Base-by-base conservation (phyloP, 2,888 invertebrate species). In the Pheosia tremula region DNA sequence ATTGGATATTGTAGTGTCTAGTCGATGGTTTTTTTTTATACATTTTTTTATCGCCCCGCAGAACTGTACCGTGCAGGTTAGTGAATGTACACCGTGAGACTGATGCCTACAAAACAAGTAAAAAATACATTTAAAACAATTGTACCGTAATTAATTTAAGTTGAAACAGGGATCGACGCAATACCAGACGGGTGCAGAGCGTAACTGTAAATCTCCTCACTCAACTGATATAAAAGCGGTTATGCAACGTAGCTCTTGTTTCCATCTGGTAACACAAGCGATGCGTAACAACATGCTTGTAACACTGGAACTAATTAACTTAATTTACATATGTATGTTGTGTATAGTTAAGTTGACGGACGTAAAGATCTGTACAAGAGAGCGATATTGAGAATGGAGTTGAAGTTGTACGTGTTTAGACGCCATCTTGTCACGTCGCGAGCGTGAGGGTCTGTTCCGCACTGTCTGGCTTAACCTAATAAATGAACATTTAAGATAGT, bases 1-100 rank as follows among this genome's bases (percentile, higher is more conserved):
- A 89, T 89, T 88, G 86, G 86, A 84, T 86, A 86, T 84, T 80
- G 81, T 88, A 88, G 89, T 81, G 85, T 89, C 91, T 91, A 91
- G 91, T 91, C 91, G 87, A 86, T 78, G 85, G 82, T 72, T 81
- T 45, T 81, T 81, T 45, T 81, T 80, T 82, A 81, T 80, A 81
- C 77, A 80, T 68, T 80, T 82, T 70, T 80, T 80, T 71, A 74
- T 74, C 78, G 79, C 73, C 73, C 74, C 71, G 73, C 73, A 72
- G 68, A 75, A 71, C 70, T 72, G 58, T 68, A 71, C 63, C 66
- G 69, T 65, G 82, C 81, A 79, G 82, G 82, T 82, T 80, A 82
- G 81, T 80, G 78, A 80, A 56, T 59, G 67, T 71, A 79, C 82
- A 79, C 63, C 81, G 72, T 74, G 85, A 86, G 86, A 86, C 86